These are phyloP conservation scores for Ectemnius lituratus DNA, from an alignment of 2,888 invertebrate genomes.

Conservation along the genomic window DNA sequence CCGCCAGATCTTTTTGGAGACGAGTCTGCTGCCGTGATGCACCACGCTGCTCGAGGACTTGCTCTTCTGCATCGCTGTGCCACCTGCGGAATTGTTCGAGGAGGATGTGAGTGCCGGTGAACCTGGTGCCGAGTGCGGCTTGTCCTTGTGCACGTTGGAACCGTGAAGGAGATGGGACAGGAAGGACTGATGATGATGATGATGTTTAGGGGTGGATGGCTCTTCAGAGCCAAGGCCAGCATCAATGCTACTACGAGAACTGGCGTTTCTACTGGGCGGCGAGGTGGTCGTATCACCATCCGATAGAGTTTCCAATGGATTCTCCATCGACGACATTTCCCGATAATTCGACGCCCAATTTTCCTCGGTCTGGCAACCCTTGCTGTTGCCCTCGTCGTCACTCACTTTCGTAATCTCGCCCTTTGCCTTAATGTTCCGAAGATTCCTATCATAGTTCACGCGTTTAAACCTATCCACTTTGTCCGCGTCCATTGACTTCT, in stretches of 20 bases:
- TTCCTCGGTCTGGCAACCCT: constrained; percentile 88
- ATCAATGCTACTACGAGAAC: constrained; percentile 80
- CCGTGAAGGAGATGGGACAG: constrained; percentile 83
- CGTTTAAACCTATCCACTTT: constrained; percentile 91
- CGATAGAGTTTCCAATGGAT: constrained; percentile 70
- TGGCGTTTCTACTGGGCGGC: constrained; percentile 78
- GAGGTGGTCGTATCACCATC: constrained; percentile 75
- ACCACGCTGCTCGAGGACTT: constrained; percentile 93
- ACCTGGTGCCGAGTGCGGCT: constrained; percentile 79
- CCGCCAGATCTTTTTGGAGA: constrained; percentile 91
- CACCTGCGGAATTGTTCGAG: constrained; percentile 80
- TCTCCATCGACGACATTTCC: constrained; percentile 77
- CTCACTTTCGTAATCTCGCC: constrained; percentile 86
- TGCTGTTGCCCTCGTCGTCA: constrained; percentile 87
- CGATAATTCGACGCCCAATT: constrained; percentile 84
- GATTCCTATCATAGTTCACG: constrained; percentile 91
- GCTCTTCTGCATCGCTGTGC: constrained; percentile 91
- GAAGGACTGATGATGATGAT: constrained; percentile 82
- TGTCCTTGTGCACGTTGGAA: constrained; percentile 73
- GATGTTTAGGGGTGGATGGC: constrained; percentile 78
- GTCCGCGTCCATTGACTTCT: constrained; percentile 90
- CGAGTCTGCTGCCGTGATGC: constrained; percentile 84
- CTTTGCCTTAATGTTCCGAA: constrained; percentile 90
- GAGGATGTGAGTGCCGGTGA: constrained; percentile 79
- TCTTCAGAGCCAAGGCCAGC: constrained; percentile 78